Conservation (phyloP, 2,113 vertebrate species). For the Pyxicephalus adspersus region DNA sequence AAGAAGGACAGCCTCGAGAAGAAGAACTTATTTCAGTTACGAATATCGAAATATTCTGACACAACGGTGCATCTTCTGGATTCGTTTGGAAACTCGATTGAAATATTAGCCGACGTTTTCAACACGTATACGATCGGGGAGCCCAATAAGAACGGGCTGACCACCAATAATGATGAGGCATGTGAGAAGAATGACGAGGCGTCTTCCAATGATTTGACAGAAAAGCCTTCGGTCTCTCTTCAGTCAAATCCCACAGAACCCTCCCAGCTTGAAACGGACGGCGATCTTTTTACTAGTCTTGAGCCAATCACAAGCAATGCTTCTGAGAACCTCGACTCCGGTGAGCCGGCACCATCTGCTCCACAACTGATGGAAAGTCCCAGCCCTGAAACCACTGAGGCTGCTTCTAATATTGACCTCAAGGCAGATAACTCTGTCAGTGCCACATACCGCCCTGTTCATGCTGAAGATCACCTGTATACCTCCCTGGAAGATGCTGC, state of each 20-base stretch:
- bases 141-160: not conserved
- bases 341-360: not conserved
- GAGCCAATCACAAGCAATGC: not conserved
- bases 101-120: slow-evolving; percentile 40
- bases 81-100: slow-evolving; percentile 29
- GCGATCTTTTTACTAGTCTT: not conserved
- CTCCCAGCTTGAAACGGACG: not conserved
- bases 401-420: not conserved
- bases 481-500: too few species aligned
- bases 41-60: not conserved
- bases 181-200: not conserved
- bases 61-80: slow-evolving; percentile 27
- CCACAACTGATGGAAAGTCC: not conserved
- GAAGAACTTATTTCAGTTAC: slow-evolving; percentile 5
- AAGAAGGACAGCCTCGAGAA: not conserved
- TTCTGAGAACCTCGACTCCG: not conserved
- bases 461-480: too few species aligned
- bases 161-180: too few species aligned
- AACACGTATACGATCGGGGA: not conserved
- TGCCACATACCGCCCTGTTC: too few species aligned
- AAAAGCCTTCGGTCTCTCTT: not conserved
- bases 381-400: not conserved
- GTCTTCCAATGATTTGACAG: not conserved
- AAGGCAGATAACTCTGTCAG: too few species aligned
- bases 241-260: not conserved